Conservation (phyloP, 2,888 invertebrate genomes). For the Ophioninae sp. region DNA sequence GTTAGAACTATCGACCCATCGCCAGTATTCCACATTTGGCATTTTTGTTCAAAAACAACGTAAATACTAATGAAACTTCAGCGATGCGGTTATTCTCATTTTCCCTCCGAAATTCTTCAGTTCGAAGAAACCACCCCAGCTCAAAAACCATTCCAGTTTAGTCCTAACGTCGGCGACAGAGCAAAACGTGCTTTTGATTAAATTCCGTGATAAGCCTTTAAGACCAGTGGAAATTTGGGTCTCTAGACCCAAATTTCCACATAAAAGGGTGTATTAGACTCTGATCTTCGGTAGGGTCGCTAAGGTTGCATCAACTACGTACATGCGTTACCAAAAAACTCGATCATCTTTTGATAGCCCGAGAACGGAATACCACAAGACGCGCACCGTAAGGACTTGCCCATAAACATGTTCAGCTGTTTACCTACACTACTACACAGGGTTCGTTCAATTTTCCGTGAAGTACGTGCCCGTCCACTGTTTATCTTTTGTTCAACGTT, state of each 20-base stretch:
- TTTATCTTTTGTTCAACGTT: conserved; percentile 25
- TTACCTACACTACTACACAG: conserved; percentile 5
- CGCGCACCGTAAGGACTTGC: background rate
- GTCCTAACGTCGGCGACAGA: background rate
- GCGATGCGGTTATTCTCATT: background rate
- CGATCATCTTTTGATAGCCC: background rate
- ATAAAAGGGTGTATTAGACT: background rate
- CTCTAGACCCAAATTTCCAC: no score
- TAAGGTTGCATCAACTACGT: background rate
- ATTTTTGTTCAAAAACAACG: background rate
- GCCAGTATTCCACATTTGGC: background rate
- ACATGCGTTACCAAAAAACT: background rate
- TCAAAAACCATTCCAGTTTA: background rate
- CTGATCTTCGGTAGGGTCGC: background rate
- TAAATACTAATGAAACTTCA: background rate
- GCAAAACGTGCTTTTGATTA: background rate
- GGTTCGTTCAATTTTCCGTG: conserved; percentile 31
- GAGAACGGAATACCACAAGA: background rate
- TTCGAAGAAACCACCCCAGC: background rate
- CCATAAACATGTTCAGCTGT: conserved; percentile 3
- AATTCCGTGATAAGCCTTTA: background rate
- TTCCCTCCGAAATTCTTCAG: background rate
- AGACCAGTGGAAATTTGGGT: background rate
- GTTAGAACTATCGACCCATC: background rate
- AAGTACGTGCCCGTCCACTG: conserved; percentile 25